Conservation (phyloP, 2,113 vertebrate genomes). For the Porphyrio hochstetteri region DNA sequence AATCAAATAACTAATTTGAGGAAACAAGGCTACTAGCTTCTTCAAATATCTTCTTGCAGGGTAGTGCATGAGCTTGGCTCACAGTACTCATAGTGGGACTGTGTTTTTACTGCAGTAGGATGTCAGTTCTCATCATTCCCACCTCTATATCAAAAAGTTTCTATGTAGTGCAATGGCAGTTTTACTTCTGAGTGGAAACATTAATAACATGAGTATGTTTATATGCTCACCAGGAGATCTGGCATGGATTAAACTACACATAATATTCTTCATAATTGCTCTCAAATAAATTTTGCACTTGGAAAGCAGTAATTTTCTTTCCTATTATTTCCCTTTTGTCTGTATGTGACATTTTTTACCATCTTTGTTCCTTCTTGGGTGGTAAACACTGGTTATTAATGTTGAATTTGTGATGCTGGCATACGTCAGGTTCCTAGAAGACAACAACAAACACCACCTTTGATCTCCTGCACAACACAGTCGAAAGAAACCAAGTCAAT, state of each 20-base stretch:
- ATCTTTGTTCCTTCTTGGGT: slow-evolving; percentile 12
- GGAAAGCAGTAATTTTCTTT: neutral
- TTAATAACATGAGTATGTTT: neutral
- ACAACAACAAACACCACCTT: slow-evolving; percentile 12
- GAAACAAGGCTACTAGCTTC: neutral
- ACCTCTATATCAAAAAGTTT: neutral
- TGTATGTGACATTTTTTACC: neutral
- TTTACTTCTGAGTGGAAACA: neutral
- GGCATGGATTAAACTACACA: neutral
- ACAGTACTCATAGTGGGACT: accelerated
- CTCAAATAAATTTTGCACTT: neutral
- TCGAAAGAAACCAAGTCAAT: slow-evolving; percentile 20
- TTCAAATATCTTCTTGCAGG: neutral
- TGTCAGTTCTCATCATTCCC: neutral
- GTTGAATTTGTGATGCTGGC: neutral
- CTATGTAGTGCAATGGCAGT: neutral
- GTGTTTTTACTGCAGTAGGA: neutral
- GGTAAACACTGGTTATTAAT: neutral
- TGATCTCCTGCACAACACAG: neutral
- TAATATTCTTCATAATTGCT: neutral
- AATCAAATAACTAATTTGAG: neutral
- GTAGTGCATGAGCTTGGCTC: neutral
- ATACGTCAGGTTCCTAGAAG: slow-evolving; percentile 1
- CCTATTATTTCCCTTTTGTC: neutral
- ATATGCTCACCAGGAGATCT: neutral